Percentiles rank a stretch among this genome's conserved stretches.
Conservation (phyloP, 1,140 invertebrate species). For the Asobara japonica region DNA sequence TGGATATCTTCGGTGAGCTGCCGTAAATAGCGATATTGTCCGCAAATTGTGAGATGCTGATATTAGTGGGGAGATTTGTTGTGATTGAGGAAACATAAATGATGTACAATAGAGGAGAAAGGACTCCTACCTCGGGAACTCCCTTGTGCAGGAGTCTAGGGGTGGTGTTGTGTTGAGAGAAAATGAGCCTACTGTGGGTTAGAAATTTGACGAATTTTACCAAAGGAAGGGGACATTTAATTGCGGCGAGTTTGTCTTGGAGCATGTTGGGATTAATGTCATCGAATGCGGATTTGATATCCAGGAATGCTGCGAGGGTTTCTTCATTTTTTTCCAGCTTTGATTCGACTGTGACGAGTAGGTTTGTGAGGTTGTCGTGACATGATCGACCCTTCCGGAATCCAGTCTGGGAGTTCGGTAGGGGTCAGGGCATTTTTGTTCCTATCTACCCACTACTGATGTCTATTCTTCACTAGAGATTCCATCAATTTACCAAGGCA, state of each 20-base stretch:
- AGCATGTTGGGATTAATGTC: conserved; percentile 16
- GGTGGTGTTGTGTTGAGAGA: background rate
- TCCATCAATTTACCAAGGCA: conserved; percentile 1
- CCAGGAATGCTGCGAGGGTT: conserved; percentile 17
- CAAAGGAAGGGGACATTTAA: conserved; percentile 14
- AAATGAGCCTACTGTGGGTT: conserved; percentile 12
- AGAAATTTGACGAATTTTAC: conserved; percentile 27
- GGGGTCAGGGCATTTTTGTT: too few relatives aligned
- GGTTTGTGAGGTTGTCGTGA: conserved; percentile 13
- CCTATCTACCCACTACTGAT: conserved; percentile 29
- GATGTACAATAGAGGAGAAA: conserved; percentile 23
- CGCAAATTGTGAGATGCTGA: too few relatives aligned
- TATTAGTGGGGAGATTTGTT: too few relatives aligned
- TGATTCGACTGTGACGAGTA: conserved; percentile 21
- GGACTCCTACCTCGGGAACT: conserved; percentile 26
- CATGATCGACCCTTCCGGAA: conserved; percentile 29
- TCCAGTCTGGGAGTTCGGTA: conserved; percentile 13
- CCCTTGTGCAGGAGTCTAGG: conserved; percentile 23
- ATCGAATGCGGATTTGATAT: conserved; percentile 33
- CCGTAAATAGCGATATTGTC: too few relatives aligned
- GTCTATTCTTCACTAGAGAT: conserved; percentile 27
- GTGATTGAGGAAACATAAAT: too few relatives aligned
- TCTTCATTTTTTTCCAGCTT: conserved; percentile 19
- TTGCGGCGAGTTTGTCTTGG: conserved; percentile 26
- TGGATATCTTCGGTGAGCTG: too few relatives aligned